Conservation (phyloP, 2,113 vertebrate genomes). For the Vombatus ursinus region DNA sequence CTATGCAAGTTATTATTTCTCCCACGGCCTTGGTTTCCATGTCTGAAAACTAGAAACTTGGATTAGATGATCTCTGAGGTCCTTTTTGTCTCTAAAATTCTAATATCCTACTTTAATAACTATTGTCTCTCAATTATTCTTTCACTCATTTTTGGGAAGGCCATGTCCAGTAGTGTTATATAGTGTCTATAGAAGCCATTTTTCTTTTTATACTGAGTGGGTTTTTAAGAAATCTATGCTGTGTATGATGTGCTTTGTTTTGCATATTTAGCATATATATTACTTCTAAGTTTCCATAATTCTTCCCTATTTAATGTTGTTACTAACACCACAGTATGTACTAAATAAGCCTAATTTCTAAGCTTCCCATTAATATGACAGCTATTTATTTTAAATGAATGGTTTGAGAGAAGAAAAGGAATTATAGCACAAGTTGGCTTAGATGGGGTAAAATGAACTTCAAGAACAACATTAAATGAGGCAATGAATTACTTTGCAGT, state of each 20-base stretch:
- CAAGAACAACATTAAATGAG: background rate
- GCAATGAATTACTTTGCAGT: background rate
- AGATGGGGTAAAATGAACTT: background rate
- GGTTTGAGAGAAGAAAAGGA: background rate
- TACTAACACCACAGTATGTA: background rate
- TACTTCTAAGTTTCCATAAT: background rate
- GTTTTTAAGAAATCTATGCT: background rate
- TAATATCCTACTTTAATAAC: background rate
- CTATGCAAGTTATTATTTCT: background rate
- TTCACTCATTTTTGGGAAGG: background rate
- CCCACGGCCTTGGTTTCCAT: background rate
- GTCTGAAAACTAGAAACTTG: background rate
- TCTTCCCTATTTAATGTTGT: conserved; percentile 4
- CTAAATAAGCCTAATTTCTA: conserved; percentile 4
- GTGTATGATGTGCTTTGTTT: background rate
- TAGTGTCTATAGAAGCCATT: background rate
- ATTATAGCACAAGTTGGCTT: background rate
- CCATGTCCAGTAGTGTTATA: background rate
- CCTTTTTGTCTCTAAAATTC: background rate
- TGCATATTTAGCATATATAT: background rate
- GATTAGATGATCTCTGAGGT: background rate
- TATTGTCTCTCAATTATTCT: background rate
- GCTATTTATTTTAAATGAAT: background rate
- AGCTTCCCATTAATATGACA: background rate
- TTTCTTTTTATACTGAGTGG: background rate